Conservation (phyloP, 2,113 vertebrate genomes). For the Mirounga angustirostris region DNA sequence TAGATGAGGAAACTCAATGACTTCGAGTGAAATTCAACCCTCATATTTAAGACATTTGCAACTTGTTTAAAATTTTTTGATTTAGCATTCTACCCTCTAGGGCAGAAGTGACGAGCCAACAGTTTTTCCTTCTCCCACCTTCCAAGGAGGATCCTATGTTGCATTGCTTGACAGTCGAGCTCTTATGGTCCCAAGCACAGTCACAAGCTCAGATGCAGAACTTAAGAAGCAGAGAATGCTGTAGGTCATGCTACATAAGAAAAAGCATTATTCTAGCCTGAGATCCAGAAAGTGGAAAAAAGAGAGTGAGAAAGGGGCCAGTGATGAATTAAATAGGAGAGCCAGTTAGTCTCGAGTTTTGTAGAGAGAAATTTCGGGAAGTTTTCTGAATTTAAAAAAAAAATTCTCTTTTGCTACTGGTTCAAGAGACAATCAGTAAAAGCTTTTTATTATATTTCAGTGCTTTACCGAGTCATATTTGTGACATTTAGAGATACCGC, state of each 20-base stretch:
- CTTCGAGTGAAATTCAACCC: constrained; percentile 7
- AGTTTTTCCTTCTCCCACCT: background rate
- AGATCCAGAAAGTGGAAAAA: background rate
- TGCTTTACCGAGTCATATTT: background rate
- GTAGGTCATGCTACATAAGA: accelerated
- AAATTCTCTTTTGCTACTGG: background rate
- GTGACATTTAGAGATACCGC: background rate
- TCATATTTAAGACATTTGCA: background rate
- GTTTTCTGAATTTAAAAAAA: background rate
- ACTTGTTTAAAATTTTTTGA: background rate
- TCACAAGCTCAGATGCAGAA: background rate
- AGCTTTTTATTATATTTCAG: background rate
- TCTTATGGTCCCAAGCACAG: background rate
- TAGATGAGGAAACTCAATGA: background rate
- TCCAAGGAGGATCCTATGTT: background rate
- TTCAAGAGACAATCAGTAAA: background rate
- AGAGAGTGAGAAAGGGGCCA: background rate
- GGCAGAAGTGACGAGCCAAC: background rate
- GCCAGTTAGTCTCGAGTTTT: background rate
- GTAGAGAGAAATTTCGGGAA: background rate
- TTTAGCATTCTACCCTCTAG: background rate
- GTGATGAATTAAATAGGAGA: background rate
- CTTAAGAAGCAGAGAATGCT: background rate
- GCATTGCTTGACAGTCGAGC: background rate
- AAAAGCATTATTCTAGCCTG: background rate